phyloP scores from a whole-genome alignment of 23 tunicate genomes.

The Pegea sp. region DNA sequence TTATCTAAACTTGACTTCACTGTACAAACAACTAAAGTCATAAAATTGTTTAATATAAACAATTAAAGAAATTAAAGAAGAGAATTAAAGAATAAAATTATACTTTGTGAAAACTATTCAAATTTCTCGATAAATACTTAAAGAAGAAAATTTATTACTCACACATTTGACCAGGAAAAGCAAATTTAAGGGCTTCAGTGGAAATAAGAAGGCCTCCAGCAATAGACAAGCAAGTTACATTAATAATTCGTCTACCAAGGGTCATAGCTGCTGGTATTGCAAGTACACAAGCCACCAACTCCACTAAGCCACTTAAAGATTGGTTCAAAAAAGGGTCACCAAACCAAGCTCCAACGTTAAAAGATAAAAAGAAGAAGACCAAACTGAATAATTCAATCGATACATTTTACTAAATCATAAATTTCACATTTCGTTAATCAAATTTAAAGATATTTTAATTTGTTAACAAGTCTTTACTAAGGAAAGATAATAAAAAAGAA shows the following conservation, averaged over 20 bases:
- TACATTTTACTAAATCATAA: background rate
- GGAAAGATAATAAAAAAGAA: no score
- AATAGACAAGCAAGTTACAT: conserved; percentile 4
- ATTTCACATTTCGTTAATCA: background rate
- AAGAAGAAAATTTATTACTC: background rate
- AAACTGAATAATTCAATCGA: conserved; percentile 9
- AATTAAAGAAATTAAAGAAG: no score
- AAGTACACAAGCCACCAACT: conserved; percentile 25
- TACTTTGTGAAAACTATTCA: no score
- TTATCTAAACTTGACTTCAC: no score
- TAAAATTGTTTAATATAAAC: no score
- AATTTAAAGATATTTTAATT: background rate
- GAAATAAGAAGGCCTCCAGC: conserved; percentile 13
- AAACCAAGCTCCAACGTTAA: conserved; percentile 43
- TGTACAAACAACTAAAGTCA: no score
- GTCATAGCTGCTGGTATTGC: conserved; percentile 23
- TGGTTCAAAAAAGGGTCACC: conserved; percentile 44
- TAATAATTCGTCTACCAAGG: conserved; percentile 18
- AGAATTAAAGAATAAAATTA: no score
- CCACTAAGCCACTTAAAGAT: conserved; percentile 51
- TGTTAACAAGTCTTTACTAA: no score
- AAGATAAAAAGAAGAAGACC: conserved; percentile 39
- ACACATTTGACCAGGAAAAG: background rate
- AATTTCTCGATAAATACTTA: no score
- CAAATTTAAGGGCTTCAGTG: conserved; percentile 7